phyloP scores from a whole-genome alignment of 2,888 invertebrate genomes.

The Fragum fragum region DNA sequence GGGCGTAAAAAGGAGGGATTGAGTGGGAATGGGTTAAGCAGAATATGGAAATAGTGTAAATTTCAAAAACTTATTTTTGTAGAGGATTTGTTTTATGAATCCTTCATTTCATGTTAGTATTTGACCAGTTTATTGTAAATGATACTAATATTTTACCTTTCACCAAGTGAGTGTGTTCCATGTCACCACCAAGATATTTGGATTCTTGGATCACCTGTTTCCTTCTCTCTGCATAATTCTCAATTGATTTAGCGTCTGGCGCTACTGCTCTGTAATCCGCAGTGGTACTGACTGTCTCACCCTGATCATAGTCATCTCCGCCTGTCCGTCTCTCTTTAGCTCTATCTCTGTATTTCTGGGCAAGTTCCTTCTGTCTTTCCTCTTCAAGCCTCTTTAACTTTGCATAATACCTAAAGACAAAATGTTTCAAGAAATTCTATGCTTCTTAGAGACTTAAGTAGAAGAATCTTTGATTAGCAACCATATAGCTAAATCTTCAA shows the following conservation, averaged over 20 bases:
- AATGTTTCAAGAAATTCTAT: too few species aligned
- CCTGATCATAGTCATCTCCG: constrained; percentile 91
- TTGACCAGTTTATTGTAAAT: too few species aligned
- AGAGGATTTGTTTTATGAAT: too few species aligned
- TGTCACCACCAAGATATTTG: constrained; percentile 99
- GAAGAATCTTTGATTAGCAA: too few species aligned
- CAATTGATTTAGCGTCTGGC: constrained; percentile 96
- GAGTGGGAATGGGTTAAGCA: too few species aligned
- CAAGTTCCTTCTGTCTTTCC: constrained; percentile 96
- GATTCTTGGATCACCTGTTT: constrained; percentile 98
- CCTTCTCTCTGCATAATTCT: constrained; percentile 93
- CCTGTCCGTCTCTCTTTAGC: constrained; percentile 96
- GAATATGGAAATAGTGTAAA: too few species aligned
- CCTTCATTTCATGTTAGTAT: too few species aligned
- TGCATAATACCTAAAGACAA: constrained; percentile 90
- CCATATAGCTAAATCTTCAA: too few species aligned
- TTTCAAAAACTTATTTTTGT: too few species aligned
- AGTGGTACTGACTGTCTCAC: constrained; percentile 93
- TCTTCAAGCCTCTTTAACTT: constrained; percentile 97
- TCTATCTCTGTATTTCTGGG: constrained; percentile 92
- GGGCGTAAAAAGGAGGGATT: too few species aligned
- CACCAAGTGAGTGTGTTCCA: constrained; percentile 99
- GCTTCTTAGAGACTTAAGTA: too few species aligned
- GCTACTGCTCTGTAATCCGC: constrained; percentile 97
- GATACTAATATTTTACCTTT: constrained; percentile 90